These are phyloP conservation scores for Euleptes europaea DNA, from an alignment of 2,113 vertebrate species.

Conservation along the genomic window DNA sequence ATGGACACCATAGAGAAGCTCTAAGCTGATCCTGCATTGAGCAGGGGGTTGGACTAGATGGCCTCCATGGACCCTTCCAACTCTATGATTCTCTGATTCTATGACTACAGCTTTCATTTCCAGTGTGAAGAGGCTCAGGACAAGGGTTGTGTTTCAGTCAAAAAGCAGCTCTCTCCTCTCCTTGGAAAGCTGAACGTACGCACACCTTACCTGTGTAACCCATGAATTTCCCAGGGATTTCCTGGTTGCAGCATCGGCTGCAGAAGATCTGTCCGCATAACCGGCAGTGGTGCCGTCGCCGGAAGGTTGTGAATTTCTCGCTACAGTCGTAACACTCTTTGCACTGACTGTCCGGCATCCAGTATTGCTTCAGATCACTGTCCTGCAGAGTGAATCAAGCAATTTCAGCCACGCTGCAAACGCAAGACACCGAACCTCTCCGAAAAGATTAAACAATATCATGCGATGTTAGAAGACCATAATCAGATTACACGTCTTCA, in stretches of 20 bases:
- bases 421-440: constrained; percentile 16
- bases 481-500: constrained; percentile 13
- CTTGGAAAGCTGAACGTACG: neutral
- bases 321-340: constrained; percentile 98
- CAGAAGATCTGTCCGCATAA: constrained; percentile 98
- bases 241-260: constrained; percentile 98
- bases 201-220: constrained; percentile 89
- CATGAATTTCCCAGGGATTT: constrained; percentile 99
- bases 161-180: neutral
- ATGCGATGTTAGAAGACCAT: neutral
- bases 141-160: neutral
- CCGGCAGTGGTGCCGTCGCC: constrained; percentile 94
- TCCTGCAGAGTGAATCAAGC: constrained; percentile 75
- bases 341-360: constrained; percentile 99
- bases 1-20: too few species aligned
- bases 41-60: too few species aligned
- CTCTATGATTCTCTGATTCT: too few species aligned
- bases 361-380: constrained; percentile 98
- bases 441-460: neutral
- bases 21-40: too few species aligned
- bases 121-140: neutral
- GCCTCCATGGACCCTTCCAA: too few species aligned
- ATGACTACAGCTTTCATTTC: neutral
- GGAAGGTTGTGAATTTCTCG: constrained; percentile 97
- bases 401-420: neutral